Base-by-base conservation (phyloP, 1,140 invertebrate species). In the Hormaphis cornu region DNA sequence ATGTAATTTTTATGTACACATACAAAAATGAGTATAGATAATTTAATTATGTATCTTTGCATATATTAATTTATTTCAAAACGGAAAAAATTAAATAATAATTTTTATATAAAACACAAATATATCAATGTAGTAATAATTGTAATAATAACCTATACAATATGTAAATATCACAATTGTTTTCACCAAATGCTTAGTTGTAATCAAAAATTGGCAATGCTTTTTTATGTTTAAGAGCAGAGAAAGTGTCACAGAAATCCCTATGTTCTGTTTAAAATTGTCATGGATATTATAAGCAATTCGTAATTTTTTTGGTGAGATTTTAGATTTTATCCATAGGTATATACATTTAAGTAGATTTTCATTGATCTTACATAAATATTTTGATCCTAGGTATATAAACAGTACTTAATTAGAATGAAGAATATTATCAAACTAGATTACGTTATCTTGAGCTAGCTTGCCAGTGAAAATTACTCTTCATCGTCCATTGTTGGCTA, bases 401-500 rank as follows among this genome's bases (percentile, higher is more conserved):
- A 50, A 50, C 35, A 66, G 50, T 40, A 61, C 26, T 50, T 48
- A 22, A 66, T 66, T 33, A 66, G 28, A 46, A 33, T 66, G 22
- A 30, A 66, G 28, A 28, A n/a, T 66, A 30, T 42, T n/a, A n/a
- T n/a, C n/a, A 42, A 59, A 46, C 26, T 61, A 66, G 18, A 66
- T 50, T 66, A 66, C 61, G 30, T 69, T 53, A 53, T 35, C 66
- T 53, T 54, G 66, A 72, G 53, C 58, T 70, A 37, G 59, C 44
- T 81, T 95, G 91, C 92, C 92, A 95, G 79, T 92, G 91, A 78
- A 95, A 95, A 79, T 95, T 93, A 71, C 88, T 89, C 77, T 93
- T 87, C 94, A 97, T 97, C 54, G 90, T 85, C 95, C 95, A 98
- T 77, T 93, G 87, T 79, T 98, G 95, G 14, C 87, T 86, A 33